These are phyloP conservation scores for Andricus quercusramuli DNA, from an alignment of 2,888 invertebrate species.

Conservation along the genomic window DNA sequence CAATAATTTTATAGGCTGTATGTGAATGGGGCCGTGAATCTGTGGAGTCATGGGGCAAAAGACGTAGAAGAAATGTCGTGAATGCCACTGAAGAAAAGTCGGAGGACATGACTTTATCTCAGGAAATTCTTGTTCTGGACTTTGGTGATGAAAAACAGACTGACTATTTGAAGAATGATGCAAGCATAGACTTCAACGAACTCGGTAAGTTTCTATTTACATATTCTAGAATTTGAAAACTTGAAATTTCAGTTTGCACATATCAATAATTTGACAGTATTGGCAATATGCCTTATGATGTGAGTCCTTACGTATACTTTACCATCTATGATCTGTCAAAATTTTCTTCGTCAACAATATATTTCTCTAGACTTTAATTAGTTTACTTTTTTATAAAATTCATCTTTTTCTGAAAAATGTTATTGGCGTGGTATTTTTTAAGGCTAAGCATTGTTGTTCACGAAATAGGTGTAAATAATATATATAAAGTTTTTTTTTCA, in stretches of 20 bases:
- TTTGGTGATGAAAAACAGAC: slow-evolving; percentile 94
- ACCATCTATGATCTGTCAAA: no score
- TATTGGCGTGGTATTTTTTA: no score
- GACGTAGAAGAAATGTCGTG: slow-evolving; percentile 86
- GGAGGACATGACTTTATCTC: slow-evolving; percentile 95
- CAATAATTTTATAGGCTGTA: slow-evolving; percentile 83
- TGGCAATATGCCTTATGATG: no score
- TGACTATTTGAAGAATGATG: slow-evolving; percentile 89
- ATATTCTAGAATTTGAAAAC: neutral
- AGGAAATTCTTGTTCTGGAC: slow-evolving; percentile 95
- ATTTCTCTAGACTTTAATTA: no score
- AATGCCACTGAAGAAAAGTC: slow-evolving; percentile 84
- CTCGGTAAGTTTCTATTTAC: slow-evolving; percentile 72
- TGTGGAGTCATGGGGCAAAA: slow-evolving; percentile 94
- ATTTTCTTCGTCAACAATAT: no score
- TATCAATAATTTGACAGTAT: no score
- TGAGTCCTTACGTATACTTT: no score
- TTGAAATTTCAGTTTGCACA: neutral
- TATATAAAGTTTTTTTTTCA: no score
- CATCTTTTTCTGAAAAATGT: no score
- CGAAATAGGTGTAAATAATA: no score
- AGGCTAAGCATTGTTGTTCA: no score
- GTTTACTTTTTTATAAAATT: no score
- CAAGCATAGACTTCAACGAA: slow-evolving; percentile 82
- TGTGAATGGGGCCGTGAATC: slow-evolving; percentile 96